phyloP scores from a whole-genome alignment of 2,797 vertebrate genomes.

The Oryzias dopingdopingensis region DNA sequence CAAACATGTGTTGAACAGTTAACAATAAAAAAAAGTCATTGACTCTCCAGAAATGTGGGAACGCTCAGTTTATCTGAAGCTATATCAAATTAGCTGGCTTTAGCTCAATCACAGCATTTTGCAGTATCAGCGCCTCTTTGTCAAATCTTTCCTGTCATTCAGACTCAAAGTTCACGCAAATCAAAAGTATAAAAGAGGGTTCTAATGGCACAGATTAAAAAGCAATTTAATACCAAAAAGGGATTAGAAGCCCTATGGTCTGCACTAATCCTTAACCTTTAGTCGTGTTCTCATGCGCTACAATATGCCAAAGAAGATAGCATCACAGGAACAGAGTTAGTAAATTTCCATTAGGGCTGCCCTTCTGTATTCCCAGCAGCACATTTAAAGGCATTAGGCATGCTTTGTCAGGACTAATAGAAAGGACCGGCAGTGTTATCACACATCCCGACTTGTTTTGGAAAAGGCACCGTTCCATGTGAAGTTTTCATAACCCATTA shows the following conservation, averaged over 20 bases:
- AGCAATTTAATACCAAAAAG: constrained; percentile 76
- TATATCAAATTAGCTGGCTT: constrained; percentile 14
- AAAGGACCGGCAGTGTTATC: constrained; percentile 60
- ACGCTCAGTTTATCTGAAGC: constrained; percentile 4
- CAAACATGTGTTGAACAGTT: no score
- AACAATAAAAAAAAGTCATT: not conserved
- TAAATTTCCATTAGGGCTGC: constrained; percentile 73
- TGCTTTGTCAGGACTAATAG: constrained; percentile 72
- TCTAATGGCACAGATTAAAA: constrained; percentile 74
- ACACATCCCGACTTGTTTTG: constrained; percentile 61
- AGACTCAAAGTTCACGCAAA: constrained; percentile 59
- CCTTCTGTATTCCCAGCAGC: constrained; percentile 71
- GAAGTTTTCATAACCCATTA: constrained; percentile 73
- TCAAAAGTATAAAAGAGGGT: constrained; percentile 50
- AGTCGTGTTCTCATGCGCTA: constrained; percentile 70
- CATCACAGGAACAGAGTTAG: constrained; percentile 67
- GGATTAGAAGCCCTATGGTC: constrained; percentile 72
- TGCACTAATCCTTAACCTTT: constrained; percentile 77
- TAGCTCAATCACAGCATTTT: constrained; percentile 6
- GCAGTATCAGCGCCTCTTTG: constrained; percentile 42
- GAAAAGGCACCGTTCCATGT: constrained; percentile 67
- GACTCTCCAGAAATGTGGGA: constrained; percentile 4
- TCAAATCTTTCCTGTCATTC: constrained; percentile 56
- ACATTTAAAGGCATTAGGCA: constrained; percentile 75
- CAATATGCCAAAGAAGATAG: constrained; percentile 69